These are phyloP conservation scores for Oryctolagus cuniculus DNA, from an alignment of 2,113 vertebrate genomes.

Conservation along the genomic window mOryCun1.1 NC_091448.1:2379501-2380000, in stretches of 20 bases:
- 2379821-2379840: not conserved
- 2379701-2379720: not conserved
- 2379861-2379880: not conserved
- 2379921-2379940: not conserved
- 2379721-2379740: accelerated
- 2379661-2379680: accelerated
- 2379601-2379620: not conserved
- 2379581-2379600: accelerated
- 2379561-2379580: not conserved
- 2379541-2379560: not conserved
- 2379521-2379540: not conserved
- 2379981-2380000: not conserved
- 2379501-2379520: not conserved
- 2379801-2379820: not conserved
- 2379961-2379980: conserved; percentile 31
- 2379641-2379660: not conserved
- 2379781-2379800: accelerated
- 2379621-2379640: not conserved
- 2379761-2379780: not conserved
- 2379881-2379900: not conserved
- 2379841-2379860: not conserved
- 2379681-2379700: not conserved
- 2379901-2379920: accelerated
- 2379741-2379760: not conserved
- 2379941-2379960: not conserved